Percentiles rank a stretch among this genome's conserved stretches.
Evolutionary conservation across 2,797 vertebrate species (phyloP).

Genomic region (Novumbra hubbsi): DNA sequence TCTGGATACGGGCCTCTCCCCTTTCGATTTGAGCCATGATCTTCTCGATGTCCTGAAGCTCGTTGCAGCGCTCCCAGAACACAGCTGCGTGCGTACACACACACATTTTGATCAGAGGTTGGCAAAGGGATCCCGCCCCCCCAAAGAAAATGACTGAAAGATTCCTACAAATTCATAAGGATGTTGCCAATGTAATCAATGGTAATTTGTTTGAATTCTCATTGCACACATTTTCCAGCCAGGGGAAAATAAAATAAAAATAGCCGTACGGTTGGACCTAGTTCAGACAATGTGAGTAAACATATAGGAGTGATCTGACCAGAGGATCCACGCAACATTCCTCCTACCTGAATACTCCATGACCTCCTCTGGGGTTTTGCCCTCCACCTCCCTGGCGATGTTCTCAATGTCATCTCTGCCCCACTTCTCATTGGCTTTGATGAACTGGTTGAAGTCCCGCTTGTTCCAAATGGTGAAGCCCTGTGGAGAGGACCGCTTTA

Average conservation of each 20-base stretch:
- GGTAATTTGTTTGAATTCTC: too few relatives aligned
- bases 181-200: too few relatives aligned
- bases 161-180: too few relatives aligned
- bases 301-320: neutral
- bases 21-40: slow-evolving; percentile 99
- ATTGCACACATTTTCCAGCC: too few relatives aligned
- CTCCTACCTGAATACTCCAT: slow-evolving; percentile 95
- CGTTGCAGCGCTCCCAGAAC: slow-evolving; percentile 98
- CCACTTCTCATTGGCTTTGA: slow-evolving; percentile 99
- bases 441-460: slow-evolving; percentile 99
- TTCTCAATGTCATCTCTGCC: slow-evolving; percentile 98
- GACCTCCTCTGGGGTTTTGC: slow-evolving; percentile 97
- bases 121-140: too few relatives aligned
- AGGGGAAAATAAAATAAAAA: too few relatives aligned
- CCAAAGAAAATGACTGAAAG: too few relatives aligned
- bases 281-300: too few relatives aligned
- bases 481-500: slow-evolving; percentile 56
- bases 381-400: slow-evolving; percentile 96
- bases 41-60: slow-evolving; percentile 98
- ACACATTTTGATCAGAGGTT: neutral
- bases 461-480: slow-evolving; percentile 99
- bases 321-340: neutral
- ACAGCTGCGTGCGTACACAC: slow-evolving; percentile 76
- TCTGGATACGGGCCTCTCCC: slow-evolving; percentile 97
- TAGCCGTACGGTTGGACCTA: too few relatives aligned